phyloP scores from a whole-genome alignment of 2,888 invertebrate species.

The Emmelina monodactyla region DNA sequence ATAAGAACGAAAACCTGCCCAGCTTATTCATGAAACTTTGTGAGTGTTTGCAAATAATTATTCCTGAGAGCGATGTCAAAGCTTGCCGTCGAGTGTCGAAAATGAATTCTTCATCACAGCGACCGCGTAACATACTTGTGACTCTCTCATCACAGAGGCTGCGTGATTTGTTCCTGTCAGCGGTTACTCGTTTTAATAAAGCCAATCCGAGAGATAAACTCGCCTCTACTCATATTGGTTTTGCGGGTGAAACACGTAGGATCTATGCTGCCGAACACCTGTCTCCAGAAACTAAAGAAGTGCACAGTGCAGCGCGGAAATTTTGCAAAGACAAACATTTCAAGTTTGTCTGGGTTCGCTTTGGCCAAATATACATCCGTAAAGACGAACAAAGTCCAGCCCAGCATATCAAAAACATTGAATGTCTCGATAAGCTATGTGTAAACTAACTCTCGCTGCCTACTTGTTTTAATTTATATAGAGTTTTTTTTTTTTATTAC shows the following conservation, averaged over 20 bases:
- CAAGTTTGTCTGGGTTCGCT: slow-evolving; percentile 3
- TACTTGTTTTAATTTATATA: no score
- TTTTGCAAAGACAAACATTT: background rate
- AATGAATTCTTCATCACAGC: background rate
- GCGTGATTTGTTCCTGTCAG: slow-evolving; percentile 7
- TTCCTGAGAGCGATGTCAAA: background rate
- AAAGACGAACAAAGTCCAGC: slow-evolving; percentile 1
- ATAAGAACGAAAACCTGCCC: background rate
- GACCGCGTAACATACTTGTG: slow-evolving; percentile 2
- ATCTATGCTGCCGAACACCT: slow-evolving; percentile 4
- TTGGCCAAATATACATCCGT: slow-evolving; percentile 2
- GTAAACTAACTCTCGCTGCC: no score
- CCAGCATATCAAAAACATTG: slow-evolving; percentile 2
- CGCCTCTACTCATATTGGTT: background rate
- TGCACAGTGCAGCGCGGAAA: slow-evolving; percentile 1
- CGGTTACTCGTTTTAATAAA: slow-evolving; percentile 3
- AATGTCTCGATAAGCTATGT: slow-evolving; percentile 3
- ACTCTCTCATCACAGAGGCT: slow-evolving; percentile 5
- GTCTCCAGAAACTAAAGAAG: background rate
- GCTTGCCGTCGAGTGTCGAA: slow-evolving; percentile 1
- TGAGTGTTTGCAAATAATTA: background rate
- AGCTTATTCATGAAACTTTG: background rate
- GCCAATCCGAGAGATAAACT: background rate
- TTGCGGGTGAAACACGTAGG: background rate
- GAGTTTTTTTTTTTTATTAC: no score